phyloP scores from a whole-genome alignment of 2,113 vertebrate species.

The Pipra filicauda region DNA sequence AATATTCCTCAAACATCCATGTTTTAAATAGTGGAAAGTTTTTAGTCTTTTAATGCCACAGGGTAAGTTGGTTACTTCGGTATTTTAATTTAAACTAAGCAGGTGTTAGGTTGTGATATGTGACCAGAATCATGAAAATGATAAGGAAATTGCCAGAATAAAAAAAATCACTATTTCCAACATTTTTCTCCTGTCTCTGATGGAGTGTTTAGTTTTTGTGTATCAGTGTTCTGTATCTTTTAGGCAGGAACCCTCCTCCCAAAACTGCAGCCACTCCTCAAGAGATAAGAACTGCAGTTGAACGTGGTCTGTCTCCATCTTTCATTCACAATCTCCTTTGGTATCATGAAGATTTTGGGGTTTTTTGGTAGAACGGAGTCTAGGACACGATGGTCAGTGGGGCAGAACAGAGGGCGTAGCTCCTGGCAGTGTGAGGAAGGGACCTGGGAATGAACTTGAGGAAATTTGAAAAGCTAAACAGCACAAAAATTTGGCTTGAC shows the following conservation, averaged over 20 bases:
- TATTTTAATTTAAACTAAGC: background rate
- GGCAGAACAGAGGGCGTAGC: background rate
- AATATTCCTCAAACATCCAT: conserved; percentile 38
- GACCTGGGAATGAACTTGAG: background rate
- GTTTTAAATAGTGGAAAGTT: conserved; percentile 23
- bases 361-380: background rate
- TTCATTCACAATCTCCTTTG: background rate
- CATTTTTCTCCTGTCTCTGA: background rate
- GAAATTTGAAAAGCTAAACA: background rate
- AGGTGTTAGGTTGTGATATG: background rate
- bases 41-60: conserved; percentile 16
- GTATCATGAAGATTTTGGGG: background rate
- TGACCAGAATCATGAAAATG: background rate
- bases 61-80: background rate
- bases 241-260: background rate
- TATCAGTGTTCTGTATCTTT: background rate
- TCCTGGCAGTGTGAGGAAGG: background rate
- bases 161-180: background rate
- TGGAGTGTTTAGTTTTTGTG: background rate
- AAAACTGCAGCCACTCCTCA: background rate
- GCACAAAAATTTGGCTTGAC: background rate
- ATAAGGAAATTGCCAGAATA: background rate
- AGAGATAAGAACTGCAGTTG: background rate
- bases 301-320: background rate
- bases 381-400: background rate